Percentiles rank a stretch among this genome's conserved stretches.
phyloP scores from a whole-genome alignment of 92 coral and sea anemone species.

The Ricordea florida region DNA sequence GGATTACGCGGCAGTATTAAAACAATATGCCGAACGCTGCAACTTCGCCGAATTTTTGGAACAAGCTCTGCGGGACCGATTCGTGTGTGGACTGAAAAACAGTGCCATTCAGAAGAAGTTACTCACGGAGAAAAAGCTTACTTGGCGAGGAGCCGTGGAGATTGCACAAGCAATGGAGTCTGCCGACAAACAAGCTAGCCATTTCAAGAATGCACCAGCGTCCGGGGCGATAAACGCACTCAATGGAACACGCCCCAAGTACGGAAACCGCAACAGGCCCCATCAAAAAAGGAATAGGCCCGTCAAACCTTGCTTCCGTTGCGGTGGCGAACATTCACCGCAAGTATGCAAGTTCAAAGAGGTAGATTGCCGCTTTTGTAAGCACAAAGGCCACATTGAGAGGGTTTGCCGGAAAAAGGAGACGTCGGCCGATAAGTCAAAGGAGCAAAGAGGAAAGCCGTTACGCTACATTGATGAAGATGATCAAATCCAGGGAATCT shows the following conservation, averaged over 20 bases:
- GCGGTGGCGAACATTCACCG: slow-evolving; percentile 13
- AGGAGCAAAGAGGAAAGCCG: background rate
- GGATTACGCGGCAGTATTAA: too few relatives aligned
- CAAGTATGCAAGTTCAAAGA: slow-evolving; percentile 21
- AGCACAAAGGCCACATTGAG: slow-evolving; percentile 23
- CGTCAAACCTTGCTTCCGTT: slow-evolving; percentile 6
- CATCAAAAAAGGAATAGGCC: background rate
- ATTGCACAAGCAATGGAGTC: slow-evolving; percentile 23
- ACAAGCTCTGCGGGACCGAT: too few relatives aligned
- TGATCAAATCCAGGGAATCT: background rate
- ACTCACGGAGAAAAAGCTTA: background rate
- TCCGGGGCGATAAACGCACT: background rate
- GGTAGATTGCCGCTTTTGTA: background rate
- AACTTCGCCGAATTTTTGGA: too few relatives aligned
- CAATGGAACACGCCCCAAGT: background rate
- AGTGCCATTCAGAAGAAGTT: too few relatives aligned
- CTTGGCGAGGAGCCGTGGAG: background rate
- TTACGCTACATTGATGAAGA: background rate
- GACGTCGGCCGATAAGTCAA: background rate
- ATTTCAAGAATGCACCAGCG: background rate
- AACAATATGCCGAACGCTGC: too few relatives aligned
- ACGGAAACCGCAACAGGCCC: background rate
- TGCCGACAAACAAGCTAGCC: background rate
- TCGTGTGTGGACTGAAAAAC: too few relatives aligned
- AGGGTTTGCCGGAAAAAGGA: background rate